These are phyloP conservation scores for Drosophila macrospina DNA, from an alignment of 2,888 invertebrate genomes.

Conservation along the genomic window DNA sequence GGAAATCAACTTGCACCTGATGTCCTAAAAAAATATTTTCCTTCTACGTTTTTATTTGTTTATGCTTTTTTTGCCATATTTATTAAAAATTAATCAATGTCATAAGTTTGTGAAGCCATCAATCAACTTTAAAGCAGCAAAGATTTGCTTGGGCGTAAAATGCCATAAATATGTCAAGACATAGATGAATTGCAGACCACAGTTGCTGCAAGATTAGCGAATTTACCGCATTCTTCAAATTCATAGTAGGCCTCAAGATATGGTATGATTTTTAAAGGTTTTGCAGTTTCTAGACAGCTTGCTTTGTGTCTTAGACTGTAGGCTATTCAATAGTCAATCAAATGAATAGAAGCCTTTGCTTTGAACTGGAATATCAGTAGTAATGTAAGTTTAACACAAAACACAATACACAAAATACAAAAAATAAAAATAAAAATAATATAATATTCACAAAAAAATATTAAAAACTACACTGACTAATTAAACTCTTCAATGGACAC, in stretches of 20 bases:
- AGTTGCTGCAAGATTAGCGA: not conserved
- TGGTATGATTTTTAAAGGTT: not conserved
- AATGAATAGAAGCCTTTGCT: slow-evolving; percentile 1
- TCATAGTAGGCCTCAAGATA: not conserved
- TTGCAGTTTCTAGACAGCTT: not conserved
- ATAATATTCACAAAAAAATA: slow-evolving; percentile 1
- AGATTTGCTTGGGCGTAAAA: slow-evolving; percentile 22
- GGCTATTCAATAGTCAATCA: not conserved
- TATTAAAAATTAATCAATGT: slow-evolving; percentile 81
- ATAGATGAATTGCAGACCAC: not conserved
- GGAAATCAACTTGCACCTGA: slow-evolving; percentile 71
- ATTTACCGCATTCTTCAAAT: not conserved
- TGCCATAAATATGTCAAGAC: slow-evolving; percentile 9
- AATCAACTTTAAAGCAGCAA: slow-evolving; percentile 45
- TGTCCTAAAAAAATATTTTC: slow-evolving; percentile 52
- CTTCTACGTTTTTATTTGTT: not conserved
- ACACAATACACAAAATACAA: not conserved
- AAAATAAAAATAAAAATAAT: slow-evolving; percentile 11
- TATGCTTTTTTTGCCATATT: slow-evolving; percentile 51
- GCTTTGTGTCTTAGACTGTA: too few relatives aligned
- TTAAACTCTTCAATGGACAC: not conserved
- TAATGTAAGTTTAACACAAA: slow-evolving; percentile 8
- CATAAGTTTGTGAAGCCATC: slow-evolving; percentile 61
- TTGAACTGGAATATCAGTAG: not conserved
- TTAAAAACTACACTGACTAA: slow-evolving; percentile 12